Percentiles rank a stretch among this genome's conserved stretches.
Evolutionary conservation across 1,140 invertebrate species (phyloP).

Genomic region (Sitodiplosis mosellana): DNA sequence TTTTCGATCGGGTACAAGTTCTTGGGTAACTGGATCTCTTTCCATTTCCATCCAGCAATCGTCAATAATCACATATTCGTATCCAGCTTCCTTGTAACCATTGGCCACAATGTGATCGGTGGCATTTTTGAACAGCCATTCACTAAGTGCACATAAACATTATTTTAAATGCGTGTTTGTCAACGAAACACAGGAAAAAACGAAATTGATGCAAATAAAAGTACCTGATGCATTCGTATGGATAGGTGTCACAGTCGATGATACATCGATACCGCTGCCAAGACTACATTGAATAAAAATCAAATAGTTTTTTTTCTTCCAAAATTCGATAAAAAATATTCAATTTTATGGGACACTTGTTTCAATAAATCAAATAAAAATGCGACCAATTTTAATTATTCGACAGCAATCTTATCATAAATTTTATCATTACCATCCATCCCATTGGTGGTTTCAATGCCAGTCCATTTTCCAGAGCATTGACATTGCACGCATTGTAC

Average conservation of each 20-base stretch:
- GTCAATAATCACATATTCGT: conserved; percentile 73
- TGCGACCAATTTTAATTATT: too few species aligned
- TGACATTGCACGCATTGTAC: neutral
- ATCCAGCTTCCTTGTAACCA: conserved; percentile 62
- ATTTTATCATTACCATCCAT: too few species aligned
- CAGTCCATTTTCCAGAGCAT: conserved; percentile 59
- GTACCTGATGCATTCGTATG: conserved; percentile 84
- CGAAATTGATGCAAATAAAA: neutral
- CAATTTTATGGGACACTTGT: too few species aligned
- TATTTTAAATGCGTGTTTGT: neutral
- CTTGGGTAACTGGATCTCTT: conserved; percentile 37
- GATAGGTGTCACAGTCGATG: conserved; percentile 81
- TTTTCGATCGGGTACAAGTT: conserved; percentile 46
- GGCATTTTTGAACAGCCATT: conserved; percentile 59
- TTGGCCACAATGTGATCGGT: conserved; percentile 57
- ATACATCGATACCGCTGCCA: conserved; percentile 89
- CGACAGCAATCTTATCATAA: too few species aligned
- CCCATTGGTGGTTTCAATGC: conserved; percentile 69
- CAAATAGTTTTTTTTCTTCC: too few species aligned
- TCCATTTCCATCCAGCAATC: conserved; percentile 70
- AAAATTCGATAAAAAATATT: too few species aligned
- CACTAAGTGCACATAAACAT: conserved; percentile 34
- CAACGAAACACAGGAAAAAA: neutral
- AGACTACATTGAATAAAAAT: too few species aligned
- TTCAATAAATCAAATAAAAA: too few species aligned